Base-by-base conservation (phyloP, 1,140 invertebrate species). In the Ephestia elutella region DNA sequence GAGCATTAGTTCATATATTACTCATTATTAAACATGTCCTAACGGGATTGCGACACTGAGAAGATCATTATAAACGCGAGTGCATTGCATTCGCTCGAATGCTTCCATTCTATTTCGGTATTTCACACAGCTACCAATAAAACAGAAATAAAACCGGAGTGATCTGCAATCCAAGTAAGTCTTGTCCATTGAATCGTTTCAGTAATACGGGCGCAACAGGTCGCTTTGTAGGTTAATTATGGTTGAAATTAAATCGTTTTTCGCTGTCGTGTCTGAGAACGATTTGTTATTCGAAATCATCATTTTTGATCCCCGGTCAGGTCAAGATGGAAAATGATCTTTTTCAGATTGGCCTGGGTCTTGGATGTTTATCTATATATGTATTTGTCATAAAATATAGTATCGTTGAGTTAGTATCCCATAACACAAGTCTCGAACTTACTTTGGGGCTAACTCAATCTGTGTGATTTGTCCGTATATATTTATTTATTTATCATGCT, bases 141-240 rank as follows among this genome's bases (percentile, higher is more conserved):
- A 53, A 53, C 19, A 2, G 9, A 9, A 53, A 53, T 53, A 21
- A 53, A 25, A 25, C 20, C 20, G 9, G 19, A 50, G 10, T n/a
- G 50, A 53, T 53, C 50, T 25, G 20, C 50, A 53, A 53, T 53
- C 50, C 4, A 11, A 50, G n/a, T 20, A 19, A 53, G 50, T 25
- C 50, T 62, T 66, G 50, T 65, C 62, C 56, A 53, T 62, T 66
- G 64, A 64, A 68, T 60, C 65, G 62, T 50, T 72, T 59, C 48
- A 61, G 62, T 65, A 69, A 70, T 68, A 57, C 62, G 55, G 71
- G 62, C 56, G 73, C 73, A 76, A 79, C 76, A 76, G 73, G 76
- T 76, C 59, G 73, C 71, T 79, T 75, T 76, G 71, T 75, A 74
- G 66, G 70, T 68, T 78, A 78, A 76, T 79, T 75, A 69, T 76